Evolutionary conservation across 2,888 invertebrate species (phyloP), one percentile per base, ranked within the genome.

Genomic region (Apamea sordens): DNA sequence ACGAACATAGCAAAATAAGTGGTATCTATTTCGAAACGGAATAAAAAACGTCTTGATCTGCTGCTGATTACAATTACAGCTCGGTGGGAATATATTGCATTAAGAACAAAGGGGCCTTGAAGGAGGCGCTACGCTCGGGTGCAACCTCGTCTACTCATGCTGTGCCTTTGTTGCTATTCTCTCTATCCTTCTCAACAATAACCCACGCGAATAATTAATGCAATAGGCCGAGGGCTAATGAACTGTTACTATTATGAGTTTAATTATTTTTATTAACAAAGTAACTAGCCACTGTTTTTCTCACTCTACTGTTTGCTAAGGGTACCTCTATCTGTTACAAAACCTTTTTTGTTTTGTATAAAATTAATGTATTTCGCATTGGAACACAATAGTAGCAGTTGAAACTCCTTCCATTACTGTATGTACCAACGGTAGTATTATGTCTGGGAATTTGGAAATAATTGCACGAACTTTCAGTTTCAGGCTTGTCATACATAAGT

Each of bases 31-130:
- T 92, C 93, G 93, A 93, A 94, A 93, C 89, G 88, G 84, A 92
- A 94, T 92, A 92, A 94, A 84, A 93, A 93, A 92, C 92, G 89
- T 92, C 92, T 94, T 92, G 93, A 93, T 94, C 92, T 91, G 91
- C 90, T 90, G 92, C 91, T 94, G 94, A 94, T 95, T 94, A 93
- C 92, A 93, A 93, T 94, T 94, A 94, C 93, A 90, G 92, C 91
- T 94, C 92, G 93, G 95, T 96, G 95, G 94, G 96, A 96, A 96
- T 90, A 93, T 91, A 93, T 93, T 94, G 94, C 93, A 92, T 93
- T 93, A 92, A 93, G 92, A 95, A 96, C 95, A 95, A 95, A 94
- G 94, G 89, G 93, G 92, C 95, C 95, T 95, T 95, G 95, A 91
- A 89, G 90, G 88, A 92, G 92, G 91, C 92, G 93, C 92, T 90